Evolutionary conservation across 1,140 invertebrate species (phyloP).

Genomic region (Hyposmocoma kahamanoa): DNA sequence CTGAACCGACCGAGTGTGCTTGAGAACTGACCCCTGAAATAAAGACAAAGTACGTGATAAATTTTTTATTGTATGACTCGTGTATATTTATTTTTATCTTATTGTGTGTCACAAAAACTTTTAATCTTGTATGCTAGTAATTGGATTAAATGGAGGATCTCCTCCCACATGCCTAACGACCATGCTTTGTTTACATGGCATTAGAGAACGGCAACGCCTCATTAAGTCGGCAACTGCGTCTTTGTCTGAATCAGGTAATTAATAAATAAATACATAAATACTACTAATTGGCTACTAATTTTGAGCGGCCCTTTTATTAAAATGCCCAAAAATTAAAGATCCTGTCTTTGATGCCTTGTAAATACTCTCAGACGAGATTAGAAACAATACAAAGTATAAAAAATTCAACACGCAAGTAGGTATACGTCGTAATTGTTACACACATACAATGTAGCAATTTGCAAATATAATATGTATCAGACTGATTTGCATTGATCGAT

Average conservation of each 20-base stretch:
- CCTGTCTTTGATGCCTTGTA: too few species aligned
- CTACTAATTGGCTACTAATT: too few species aligned
- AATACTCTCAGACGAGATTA: too few species aligned
- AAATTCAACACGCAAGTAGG: conserved; percentile 7
- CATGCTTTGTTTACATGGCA: conserved; percentile 46
- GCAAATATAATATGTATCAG: conserved; percentile 32
- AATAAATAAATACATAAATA: too few species aligned
- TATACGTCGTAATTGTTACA: background rate
- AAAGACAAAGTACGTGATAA: conserved; percentile 28
- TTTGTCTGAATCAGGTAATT: too few species aligned
- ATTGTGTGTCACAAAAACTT: conserved; percentile 49
- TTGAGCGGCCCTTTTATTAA: too few species aligned
- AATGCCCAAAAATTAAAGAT: too few species aligned
- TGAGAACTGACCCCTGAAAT: conserved; percentile 75
- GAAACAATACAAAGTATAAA: too few species aligned
- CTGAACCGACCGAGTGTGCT: conserved; percentile 85
- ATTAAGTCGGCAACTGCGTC: conserved; percentile 7
- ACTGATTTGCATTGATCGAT: conserved; percentile 42
- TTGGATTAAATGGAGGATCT: conserved; percentile 60
- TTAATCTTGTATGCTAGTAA: conserved; percentile 54
- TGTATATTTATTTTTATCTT: conserved; percentile 52
- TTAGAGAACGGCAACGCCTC: conserved; percentile 9
- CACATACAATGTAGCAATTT: conserved; percentile 8
- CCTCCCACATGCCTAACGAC: conserved; percentile 51
- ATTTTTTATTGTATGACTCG: conserved; percentile 40